Percentiles rank a stretch among this genome's conserved stretches.
Conservation (phyloP, 2,797 vertebrate species). For the Arnoldichthys spilopterus region DNA sequence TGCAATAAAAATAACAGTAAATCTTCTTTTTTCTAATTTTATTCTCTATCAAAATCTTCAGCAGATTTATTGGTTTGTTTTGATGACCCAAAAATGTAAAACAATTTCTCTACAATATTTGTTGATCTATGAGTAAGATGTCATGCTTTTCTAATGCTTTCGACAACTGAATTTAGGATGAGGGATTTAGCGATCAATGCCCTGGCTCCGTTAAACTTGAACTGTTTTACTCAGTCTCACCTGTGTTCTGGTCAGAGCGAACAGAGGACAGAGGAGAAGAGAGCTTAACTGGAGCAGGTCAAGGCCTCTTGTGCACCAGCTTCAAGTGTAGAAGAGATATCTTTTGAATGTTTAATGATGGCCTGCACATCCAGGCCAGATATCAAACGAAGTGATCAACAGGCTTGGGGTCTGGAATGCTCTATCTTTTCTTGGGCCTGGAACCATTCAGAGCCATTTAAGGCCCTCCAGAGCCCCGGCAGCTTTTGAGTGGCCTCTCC, state of each 20-base stretch:
- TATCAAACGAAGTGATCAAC: slow-evolving; percentile 53
- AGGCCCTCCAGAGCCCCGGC: slow-evolving; percentile 53
- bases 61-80: no score
- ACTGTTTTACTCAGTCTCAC: background rate
- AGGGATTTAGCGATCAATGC: background rate
- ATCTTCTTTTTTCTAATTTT: no score
- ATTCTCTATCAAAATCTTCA: no score
- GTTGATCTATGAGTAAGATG: no score
- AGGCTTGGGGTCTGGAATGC: slow-evolving; percentile 40
- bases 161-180: background rate
- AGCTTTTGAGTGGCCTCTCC: slow-evolving; percentile 49
- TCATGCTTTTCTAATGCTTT: no score
- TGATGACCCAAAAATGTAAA: no score
- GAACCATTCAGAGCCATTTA: slow-evolving; percentile 56
- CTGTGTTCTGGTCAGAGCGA: background rate
- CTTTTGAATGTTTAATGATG: slow-evolving; percentile 54
- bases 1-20: no score
- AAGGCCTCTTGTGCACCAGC: slow-evolving; percentile 27
- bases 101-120: no score
- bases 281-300: slow-evolving; percentile 35
- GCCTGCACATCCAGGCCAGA: slow-evolving; percentile 36
- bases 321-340: slow-evolving; percentile 36
- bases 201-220: background rate
- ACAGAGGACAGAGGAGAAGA: background rate
- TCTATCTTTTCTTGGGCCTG: slow-evolving; percentile 47